A percentile compares a stretch with the other conserved stretches of the same genome.
phyloP scores from a whole-genome alignment of 1,140 invertebrate species.

The Macrobrachium rosenbergii region DNA sequence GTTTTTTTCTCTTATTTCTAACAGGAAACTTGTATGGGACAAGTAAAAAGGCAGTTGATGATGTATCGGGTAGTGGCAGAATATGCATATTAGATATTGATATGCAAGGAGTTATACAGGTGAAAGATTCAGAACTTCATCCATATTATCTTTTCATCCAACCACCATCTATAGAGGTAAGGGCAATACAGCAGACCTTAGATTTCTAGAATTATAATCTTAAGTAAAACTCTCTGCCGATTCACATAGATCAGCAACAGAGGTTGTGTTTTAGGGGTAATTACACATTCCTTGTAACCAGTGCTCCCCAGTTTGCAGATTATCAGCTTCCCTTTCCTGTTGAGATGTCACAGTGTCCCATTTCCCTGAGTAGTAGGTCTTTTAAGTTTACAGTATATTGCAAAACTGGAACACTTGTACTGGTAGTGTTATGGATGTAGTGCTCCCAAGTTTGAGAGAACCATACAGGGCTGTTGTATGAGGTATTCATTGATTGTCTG shows the following conservation, averaged over 20 bases:
- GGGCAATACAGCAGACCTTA: neutral
- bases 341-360: no score
- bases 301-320: no score
- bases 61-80: slow-evolving; percentile 83
- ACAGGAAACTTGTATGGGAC: slow-evolving; percentile 95
- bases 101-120: slow-evolving; percentile 93
- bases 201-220: neutral
- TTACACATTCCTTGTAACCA: no score
- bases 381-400: slow-evolving; percentile 31
- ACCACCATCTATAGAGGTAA: slow-evolving; percentile 85
- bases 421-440: neutral
- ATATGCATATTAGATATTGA: slow-evolving; percentile 97
- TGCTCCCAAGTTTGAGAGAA: no score
- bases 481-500: no score
- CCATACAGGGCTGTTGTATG: no score
- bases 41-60: slow-evolving; percentile 81
- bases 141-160: slow-evolving; percentile 93
- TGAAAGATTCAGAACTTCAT: slow-evolving; percentile 87
- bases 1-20: neutral
- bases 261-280: no score
- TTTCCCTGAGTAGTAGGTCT: neutral
- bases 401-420: neutral
- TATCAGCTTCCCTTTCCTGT: no score
- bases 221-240: neutral
- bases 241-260: neutral